phyloP scores from a whole-genome alignment of 2,888 invertebrate genomes.

The Hypolimnas misippus region DNA sequence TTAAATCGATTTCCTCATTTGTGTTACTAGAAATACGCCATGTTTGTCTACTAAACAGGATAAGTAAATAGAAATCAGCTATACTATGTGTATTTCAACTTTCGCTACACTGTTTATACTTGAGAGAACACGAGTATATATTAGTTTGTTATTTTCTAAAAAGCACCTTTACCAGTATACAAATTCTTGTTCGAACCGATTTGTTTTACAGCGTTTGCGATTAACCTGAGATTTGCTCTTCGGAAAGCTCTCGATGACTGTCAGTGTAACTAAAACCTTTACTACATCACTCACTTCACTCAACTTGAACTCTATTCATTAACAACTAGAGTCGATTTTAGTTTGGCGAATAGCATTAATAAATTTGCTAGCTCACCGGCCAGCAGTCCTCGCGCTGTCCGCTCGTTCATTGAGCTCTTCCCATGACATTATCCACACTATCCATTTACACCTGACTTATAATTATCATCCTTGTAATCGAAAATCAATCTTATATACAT shows the following conservation, averaged over 20 bases:
- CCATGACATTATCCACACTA: slow-evolving; percentile 79
- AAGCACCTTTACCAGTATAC: slow-evolving; percentile 21
- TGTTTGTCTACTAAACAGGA: too few species aligned
- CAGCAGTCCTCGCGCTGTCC: slow-evolving; percentile 81
- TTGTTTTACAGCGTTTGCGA: slow-evolving; percentile 38
- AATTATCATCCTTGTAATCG: slow-evolving; percentile 22
- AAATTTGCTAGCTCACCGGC: slow-evolving; percentile 66
- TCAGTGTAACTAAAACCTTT: slow-evolving; percentile 36
- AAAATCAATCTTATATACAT: slow-evolving; percentile 28
- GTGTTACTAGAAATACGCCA: too few species aligned
- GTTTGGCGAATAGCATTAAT: slow-evolving; percentile 53
- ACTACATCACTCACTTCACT: slow-evolving; percentile 11
- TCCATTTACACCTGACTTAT: slow-evolving; percentile 52
- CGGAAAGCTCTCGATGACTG: slow-evolving; percentile 38
- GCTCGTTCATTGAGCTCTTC: slow-evolving; percentile 82
- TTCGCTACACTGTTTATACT: too few species aligned
- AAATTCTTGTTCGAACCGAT: slow-evolving; percentile 34
- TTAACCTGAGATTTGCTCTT: slow-evolving; percentile 40
- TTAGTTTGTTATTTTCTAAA: slow-evolving; percentile 8
- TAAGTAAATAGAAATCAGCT: too few species aligned
- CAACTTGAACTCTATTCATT: slow-evolving; percentile 47
- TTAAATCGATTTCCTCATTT: too few species aligned
- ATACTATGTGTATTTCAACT: too few species aligned
- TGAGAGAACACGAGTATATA: background rate
- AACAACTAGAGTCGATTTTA: slow-evolving; percentile 54